phyloP scores from a whole-genome alignment of 2,888 invertebrate species.

The Trissolcus brochymenae region DNA sequence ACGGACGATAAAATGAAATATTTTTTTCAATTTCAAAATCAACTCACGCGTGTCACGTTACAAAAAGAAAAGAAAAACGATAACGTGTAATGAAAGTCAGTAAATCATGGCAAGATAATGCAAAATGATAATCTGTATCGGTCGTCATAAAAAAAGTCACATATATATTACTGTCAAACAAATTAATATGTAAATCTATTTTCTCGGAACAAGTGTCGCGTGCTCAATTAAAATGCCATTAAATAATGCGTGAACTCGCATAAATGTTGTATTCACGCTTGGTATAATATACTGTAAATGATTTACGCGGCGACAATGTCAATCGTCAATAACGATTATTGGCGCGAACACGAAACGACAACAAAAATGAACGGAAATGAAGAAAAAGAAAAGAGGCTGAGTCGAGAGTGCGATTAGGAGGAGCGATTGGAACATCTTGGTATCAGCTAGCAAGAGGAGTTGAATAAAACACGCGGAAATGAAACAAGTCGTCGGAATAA shows the following conservation, averaged over 20 bases:
- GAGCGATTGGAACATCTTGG: neutral
- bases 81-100: neutral
- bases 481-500: constrained; percentile 53
- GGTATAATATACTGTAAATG: constrained; percentile 9
- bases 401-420: neutral
- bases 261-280: constrained; percentile 28
- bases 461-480: constrained; percentile 49
- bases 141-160: constrained; percentile 9
- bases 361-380: constrained; percentile 17
- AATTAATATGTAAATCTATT: constrained; percentile 35
- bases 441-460: constrained; percentile 6
- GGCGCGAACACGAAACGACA: neutral
- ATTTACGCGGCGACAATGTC: constrained; percentile 27
- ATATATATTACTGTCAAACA: constrained; percentile 37
- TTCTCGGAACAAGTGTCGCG: constrained; percentile 45
- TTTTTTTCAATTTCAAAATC: no score
- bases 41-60: no score
- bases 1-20: no score
- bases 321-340: constrained; percentile 4
- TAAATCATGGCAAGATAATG: constrained; percentile 21
- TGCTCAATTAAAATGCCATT: constrained; percentile 45
- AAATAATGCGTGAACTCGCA: constrained; percentile 30
- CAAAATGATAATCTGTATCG: constrained; percentile 28
- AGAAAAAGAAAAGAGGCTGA: neutral
- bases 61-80: neutral